These are phyloP conservation scores for Athene noctua DNA, from an alignment of 2,113 vertebrate species.

Conservation along the genomic window DNA sequence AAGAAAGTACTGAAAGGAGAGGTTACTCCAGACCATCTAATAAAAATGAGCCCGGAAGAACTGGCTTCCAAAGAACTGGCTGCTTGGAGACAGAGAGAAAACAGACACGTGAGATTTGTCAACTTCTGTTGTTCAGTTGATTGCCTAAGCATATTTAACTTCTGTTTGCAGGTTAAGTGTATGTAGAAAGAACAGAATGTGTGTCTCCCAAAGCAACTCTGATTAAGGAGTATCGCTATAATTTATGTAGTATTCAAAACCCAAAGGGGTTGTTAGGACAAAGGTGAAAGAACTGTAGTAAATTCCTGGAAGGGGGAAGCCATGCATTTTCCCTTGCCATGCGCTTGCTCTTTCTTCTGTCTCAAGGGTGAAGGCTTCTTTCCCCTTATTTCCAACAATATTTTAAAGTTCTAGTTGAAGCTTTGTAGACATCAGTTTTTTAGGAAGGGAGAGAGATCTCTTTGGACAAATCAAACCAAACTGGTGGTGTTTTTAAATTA, in stretches of 20 bases:
- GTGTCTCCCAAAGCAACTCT: not conserved
- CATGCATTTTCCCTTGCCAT: not conserved
- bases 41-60: slow-evolving; percentile 97
- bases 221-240: not conserved
- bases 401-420: not conserved
- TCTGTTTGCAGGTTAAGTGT: not conserved
- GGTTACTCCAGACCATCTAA: slow-evolving; percentile 90
- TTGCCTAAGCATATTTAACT: not conserved
- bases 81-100: slow-evolving; percentile 96
- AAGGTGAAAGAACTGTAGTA: not conserved
- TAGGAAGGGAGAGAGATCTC: not conserved
- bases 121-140: not conserved
- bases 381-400: not conserved
- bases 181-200: not conserved
- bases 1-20: slow-evolving; percentile 95
- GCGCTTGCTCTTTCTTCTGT: not conserved
- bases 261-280: not conserved
- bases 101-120: slow-evolving; percentile 88
- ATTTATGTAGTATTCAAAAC: not conserved
- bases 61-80: slow-evolving; percentile 96
- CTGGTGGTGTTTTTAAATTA: not conserved
- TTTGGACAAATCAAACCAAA: not conserved
- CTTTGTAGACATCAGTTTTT: not conserved
- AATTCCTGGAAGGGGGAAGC: not conserved
- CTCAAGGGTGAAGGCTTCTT: not conserved